Evolutionary conservation across 2,113 vertebrate genomes (phyloP).

Genomic region (Myotis yumanensis): DNA sequence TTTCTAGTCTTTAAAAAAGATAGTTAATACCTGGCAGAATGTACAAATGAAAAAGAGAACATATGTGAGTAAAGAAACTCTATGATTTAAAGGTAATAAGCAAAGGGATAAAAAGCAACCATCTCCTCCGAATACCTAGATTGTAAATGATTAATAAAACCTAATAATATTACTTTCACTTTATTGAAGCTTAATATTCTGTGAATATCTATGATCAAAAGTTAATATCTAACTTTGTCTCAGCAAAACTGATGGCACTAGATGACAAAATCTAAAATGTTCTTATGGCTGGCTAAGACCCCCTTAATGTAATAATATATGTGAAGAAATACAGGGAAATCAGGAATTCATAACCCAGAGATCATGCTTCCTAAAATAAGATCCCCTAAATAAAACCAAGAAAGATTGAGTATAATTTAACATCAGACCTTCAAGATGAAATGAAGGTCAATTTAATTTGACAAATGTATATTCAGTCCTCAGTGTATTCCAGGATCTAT

Average conservation of each 20-base stretch:
- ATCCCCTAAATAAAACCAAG: not conserved
- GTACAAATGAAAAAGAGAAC: constrained; percentile 20
- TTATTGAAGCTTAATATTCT: constrained; percentile 48
- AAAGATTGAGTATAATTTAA: not conserved
- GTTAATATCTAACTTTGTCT: constrained; percentile 30
- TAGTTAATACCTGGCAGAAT: constrained; percentile 32
- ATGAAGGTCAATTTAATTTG: not conserved
- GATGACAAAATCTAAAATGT: not conserved
- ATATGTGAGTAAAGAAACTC: not conserved
- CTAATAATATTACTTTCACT: not conserved
- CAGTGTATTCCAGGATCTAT: not conserved
- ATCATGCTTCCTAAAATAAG: not conserved
- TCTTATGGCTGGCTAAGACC: not conserved
- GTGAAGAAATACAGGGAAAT: not conserved
- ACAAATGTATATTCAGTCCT: not conserved
- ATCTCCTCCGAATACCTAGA: not conserved
- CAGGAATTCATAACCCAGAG: not conserved
- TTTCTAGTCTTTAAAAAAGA: not conserved
- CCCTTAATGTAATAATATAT: not conserved
- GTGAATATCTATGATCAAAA: not conserved
- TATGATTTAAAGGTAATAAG: constrained; percentile 9
- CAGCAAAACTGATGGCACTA: not conserved
- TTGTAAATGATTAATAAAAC: constrained; percentile 40
- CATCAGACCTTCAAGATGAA: not conserved
- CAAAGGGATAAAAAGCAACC: not conserved